Evolutionary conservation across 2,797 vertebrate species (phyloP).

Genomic region (Neopelma chrysocephalum): DNA sequence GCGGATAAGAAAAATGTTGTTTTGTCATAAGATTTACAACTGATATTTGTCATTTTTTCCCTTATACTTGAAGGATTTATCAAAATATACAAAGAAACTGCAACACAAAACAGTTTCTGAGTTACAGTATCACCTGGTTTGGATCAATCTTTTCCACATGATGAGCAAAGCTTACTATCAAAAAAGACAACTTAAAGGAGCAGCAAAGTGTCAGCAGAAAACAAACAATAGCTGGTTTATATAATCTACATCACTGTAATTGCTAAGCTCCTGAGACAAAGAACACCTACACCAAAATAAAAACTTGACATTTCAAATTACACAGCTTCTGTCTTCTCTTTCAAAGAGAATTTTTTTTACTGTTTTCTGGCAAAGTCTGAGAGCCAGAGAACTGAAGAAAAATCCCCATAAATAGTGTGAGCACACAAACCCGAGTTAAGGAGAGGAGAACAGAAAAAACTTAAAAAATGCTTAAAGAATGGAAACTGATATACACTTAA

Average conservation of each 20-base stretch:
- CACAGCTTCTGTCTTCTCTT: background rate
- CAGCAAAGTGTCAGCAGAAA: slow-evolving; percentile 8
- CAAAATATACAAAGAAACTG: background rate
- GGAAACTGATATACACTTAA: background rate
- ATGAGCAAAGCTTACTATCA: slow-evolving; percentile 2
- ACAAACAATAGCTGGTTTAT: slow-evolving; percentile 22
- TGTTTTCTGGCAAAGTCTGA: background rate
- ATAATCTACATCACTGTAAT: background rate
- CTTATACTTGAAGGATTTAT: background rate
- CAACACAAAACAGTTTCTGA: background rate
- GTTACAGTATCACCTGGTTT: background rate
- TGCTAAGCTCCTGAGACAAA: background rate
- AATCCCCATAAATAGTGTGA: background rate
- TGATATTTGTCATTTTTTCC: background rate
- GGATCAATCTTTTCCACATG: background rate
- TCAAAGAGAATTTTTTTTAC: background rate
- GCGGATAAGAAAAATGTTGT: background rate
- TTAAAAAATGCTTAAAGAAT: background rate
- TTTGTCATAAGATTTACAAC: background rate
- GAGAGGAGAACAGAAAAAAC: background rate
- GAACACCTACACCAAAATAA: slow-evolving; percentile 20
- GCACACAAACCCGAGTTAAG: background rate
- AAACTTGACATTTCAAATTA: background rate
- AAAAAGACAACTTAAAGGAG: background rate
- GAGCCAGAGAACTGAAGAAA: background rate